Base-by-base conservation (phyloP, 2,888 invertebrate genomes). In the Idaea straminata region DNA sequence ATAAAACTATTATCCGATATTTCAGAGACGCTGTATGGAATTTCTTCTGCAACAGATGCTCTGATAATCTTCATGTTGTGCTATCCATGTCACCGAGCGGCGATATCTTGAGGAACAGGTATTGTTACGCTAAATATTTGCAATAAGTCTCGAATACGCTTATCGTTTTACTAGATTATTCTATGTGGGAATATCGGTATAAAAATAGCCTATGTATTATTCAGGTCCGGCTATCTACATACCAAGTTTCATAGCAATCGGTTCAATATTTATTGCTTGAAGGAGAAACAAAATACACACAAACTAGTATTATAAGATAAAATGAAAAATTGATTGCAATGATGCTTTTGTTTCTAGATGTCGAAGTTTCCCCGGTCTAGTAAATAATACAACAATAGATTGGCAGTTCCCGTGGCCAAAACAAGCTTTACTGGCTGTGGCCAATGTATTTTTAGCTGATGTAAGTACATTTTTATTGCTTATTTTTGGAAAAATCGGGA, bases 391-490 rank as follows among this genome's bases (percentile, higher is more conserved):
- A 0, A 97, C 96, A 58, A 98, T 98, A 71, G 98, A 98, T 85
- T 98, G 98, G 98, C 95, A 98, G 83, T 98, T 97, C 86, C 96
- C 98, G 0, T 98, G 98, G 98, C 98, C 98, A 0, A 94, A 96
- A 72, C 97, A 98, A 83, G 98, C 98, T 0, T 84, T 98, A 62
- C 92, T 96, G 64, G 97, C 98, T 0, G 98, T 98, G 0, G 98
- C 98, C 0, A 96, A 96, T 66, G 96, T 97, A 0, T 97, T 96
- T 79, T 92, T 98, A 0, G 95, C 96, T 75, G 96, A 98, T 74
- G 95, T 96, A 93, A 86, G 95, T 77, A 69, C 60, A 0, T 15
- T 58, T 4, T 57, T 59, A 25, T 15, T 34, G 15, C 0, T 6
- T 10, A 47, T 25, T 25, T 25, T 25, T 25, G 2, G 25, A 25